These are phyloP conservation scores for Zoanthus solanderi DNA, from an alignment of 92 coral and sea anemone genomes.

Conservation along the genomic window DNA sequence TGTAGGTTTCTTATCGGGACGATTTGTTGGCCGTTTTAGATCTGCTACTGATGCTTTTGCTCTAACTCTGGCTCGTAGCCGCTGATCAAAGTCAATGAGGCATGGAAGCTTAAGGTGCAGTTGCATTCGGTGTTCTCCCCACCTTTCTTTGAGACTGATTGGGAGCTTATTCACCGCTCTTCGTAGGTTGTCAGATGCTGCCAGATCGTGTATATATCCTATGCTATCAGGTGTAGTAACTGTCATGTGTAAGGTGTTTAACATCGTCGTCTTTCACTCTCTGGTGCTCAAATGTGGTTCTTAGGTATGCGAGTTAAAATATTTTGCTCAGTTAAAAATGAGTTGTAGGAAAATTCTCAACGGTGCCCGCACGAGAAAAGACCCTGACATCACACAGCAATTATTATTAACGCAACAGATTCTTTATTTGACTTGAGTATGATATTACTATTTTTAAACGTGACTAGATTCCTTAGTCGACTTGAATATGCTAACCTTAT, in stretches of 20 bases:
- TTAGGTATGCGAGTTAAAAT: background rate
- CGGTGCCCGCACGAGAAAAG: background rate
- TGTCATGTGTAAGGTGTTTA: background rate
- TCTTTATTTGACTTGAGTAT: constrained; percentile 13
- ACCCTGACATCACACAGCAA: background rate
- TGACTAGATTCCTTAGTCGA: background rate
- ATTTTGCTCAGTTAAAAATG: background rate
- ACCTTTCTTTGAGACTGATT: constrained; percentile 40
- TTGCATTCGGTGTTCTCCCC: constrained; percentile 56
- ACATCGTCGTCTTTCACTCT: no score
- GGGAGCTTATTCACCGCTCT: constrained; percentile 61
- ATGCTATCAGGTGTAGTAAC: constrained; percentile 50
- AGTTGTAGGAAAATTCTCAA: background rate
- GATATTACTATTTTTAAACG: background rate
- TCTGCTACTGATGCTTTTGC: constrained; percentile 51
- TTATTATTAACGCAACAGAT: background rate
- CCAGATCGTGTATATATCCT: constrained; percentile 47
- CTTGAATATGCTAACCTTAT: constrained; percentile 2
- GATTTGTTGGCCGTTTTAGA: constrained; percentile 38
- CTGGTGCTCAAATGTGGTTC: no score
- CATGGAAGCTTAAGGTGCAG: constrained; percentile 34
- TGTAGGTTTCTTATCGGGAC: constrained; percentile 15
- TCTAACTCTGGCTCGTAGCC: constrained; percentile 60
- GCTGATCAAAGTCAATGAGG: constrained; percentile 43
- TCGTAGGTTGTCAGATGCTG: constrained; percentile 59